phyloP scores from a whole-genome alignment of 2,113 vertebrate species.

The Limnothrissa miodon region DNA sequence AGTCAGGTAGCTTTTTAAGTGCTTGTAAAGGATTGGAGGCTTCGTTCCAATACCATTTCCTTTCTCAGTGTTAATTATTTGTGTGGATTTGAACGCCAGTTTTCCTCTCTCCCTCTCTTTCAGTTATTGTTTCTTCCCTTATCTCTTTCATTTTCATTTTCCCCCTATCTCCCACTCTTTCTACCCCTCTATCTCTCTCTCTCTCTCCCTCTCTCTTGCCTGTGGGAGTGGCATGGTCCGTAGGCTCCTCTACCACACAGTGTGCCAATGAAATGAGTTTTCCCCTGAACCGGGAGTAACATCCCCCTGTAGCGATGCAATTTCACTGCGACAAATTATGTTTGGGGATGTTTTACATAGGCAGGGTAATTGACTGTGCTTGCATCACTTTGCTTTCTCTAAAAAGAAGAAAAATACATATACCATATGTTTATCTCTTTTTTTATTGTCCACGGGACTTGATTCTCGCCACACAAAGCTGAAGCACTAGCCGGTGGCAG shows the following conservation, averaged over 20 bases:
- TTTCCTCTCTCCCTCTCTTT: background rate
- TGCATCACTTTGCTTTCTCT: background rate
- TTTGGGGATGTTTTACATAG: constrained; percentile 38
- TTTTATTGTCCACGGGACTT: background rate
- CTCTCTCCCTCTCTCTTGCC: background rate
- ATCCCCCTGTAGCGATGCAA: constrained; percentile 14
- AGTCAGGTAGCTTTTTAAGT: too few species aligned
- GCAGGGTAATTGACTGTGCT: constrained; percentile 38
- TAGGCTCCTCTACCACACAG: constrained; percentile 20
- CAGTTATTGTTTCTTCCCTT: constrained; percentile 12
- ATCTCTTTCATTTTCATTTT: background rate
- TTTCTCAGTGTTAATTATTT: too few species aligned
- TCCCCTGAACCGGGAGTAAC: constrained; percentile 12
- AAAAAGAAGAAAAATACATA: background rate
- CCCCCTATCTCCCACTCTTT: background rate
- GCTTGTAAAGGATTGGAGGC: too few species aligned
- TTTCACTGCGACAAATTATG: constrained; percentile 35
- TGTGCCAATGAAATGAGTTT: background rate
- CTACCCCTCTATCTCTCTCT: background rate
- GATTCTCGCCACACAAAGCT: background rate
- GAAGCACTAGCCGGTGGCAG: background rate
- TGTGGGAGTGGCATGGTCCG: background rate
- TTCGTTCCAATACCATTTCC: too few species aligned
- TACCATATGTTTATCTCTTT: background rate
- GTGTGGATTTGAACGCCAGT: too few species aligned